phyloP scores from a whole-genome alignment of 2,113 vertebrate species.

The Leuciscus idus region DNA sequence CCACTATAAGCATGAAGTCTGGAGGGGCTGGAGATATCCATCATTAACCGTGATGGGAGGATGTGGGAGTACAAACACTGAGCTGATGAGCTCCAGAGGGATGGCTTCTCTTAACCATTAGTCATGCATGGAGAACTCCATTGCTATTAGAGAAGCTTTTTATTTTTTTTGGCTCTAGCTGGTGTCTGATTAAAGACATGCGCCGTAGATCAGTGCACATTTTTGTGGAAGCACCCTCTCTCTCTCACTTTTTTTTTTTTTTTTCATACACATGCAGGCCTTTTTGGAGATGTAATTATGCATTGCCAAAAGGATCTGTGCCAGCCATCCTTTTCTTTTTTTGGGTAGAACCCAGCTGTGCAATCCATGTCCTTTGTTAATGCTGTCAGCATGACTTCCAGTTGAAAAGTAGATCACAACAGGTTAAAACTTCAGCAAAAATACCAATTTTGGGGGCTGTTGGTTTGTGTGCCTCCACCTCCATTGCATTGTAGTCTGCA shows the following conservation, averaged over 20 bases:
- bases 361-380: conserved; percentile 38
- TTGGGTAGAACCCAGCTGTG: conserved; percentile 17
- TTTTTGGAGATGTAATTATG: conserved; percentile 24
- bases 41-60: conserved; percentile 47
- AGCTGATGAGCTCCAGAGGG: conserved; percentile 40
- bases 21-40: conserved; percentile 49
- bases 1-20: conserved; percentile 31
- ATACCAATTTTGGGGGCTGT: conserved; percentile 23
- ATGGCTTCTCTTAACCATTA: conserved; percentile 52
- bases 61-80: conserved; percentile 33
- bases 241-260: not conserved
- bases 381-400: not conserved
- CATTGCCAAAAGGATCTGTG: conserved; percentile 27
- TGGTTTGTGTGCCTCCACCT: not conserved
- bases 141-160: conserved; percentile 33
- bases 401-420: conserved; percentile 33
- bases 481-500: conserved; percentile 53
- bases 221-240: conserved; percentile 6
- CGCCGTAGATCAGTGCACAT: conserved; percentile 20
- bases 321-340: conserved; percentile 15
- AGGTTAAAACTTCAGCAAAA: conserved; percentile 22
- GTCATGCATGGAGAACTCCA: conserved; percentile 48
- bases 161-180: conserved; percentile 10
- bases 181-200: conserved; percentile 36
- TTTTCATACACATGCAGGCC: not conserved